Percentiles rank a stretch among this genome's conserved stretches.
Evolutionary conservation across 2,113 vertebrate species (phyloP).

Genomic region (Piprites chloris): DNA sequence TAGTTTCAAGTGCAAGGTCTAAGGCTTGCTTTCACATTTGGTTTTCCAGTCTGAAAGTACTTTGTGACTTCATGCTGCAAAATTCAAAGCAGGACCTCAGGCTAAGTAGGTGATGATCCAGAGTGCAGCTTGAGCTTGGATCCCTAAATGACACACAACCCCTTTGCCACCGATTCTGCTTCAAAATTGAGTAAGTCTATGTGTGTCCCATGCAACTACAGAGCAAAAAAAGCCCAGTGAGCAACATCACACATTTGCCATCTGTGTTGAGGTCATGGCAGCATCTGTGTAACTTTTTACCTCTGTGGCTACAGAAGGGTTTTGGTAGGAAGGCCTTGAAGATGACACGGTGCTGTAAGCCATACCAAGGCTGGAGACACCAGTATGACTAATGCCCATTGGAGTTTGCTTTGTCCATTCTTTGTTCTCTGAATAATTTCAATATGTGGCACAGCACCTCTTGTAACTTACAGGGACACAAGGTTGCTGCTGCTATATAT

Average conservation of each 20-base stretch:
- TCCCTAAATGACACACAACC: neutral
- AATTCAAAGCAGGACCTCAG: neutral
- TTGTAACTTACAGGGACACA: neutral
- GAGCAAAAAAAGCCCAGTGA: neutral
- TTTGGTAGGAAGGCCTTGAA: neutral
- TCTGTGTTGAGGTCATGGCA: neutral
- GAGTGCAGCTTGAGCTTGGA: neutral
- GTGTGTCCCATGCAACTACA: neutral
- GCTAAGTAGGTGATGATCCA: neutral
- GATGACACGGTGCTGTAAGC: neutral
- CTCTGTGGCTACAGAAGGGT: neutral
- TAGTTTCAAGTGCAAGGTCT: neutral
- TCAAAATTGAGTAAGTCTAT: neutral
- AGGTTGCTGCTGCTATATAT: neutral
- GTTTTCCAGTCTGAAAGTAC: neutral
- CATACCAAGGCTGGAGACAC: neutral
- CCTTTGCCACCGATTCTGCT: neutral
- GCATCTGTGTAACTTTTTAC: neutral
- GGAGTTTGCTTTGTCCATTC: neutral
- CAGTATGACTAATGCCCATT: neutral
- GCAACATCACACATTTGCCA: neutral
- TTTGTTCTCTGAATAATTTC: neutral
- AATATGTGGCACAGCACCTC: neutral
- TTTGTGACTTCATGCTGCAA: neutral
- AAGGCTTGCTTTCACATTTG: neutral